A percentile compares a stretch with the other conserved stretches of the same genome.
Conservation (phyloP, 2,888 invertebrate species). For the Caradrina kadenii region DNA sequence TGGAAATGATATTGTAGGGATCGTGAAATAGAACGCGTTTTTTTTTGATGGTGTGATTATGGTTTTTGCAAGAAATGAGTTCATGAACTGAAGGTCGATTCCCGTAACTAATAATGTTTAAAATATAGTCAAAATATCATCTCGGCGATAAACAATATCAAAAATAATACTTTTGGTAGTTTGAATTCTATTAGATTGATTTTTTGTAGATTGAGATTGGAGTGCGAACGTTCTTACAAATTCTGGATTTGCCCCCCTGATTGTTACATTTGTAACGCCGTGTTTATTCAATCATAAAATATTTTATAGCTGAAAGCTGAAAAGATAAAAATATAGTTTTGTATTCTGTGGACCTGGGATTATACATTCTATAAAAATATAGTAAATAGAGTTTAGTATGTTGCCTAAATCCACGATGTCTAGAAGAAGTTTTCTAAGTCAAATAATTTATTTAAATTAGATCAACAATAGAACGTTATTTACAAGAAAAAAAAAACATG, state of each 20-base stretch:
- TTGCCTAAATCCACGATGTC: not conserved
- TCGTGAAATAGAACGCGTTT: not conserved
- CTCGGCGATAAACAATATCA: too few species aligned
- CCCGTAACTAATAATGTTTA: too few species aligned
- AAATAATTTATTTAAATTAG: too few species aligned
- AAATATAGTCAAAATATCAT: too few species aligned
- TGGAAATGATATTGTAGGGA: constrained; percentile 4
- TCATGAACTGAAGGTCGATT: too few species aligned
- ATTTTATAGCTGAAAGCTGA: constrained; percentile 10
- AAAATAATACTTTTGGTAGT: too few species aligned
- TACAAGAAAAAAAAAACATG: too few species aligned
- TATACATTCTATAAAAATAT: not conserved
- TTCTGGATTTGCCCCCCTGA: too few species aligned
- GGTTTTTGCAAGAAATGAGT: not conserved
- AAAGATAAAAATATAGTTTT: constrained; percentile 19
- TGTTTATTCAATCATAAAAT: constrained; percentile 24
- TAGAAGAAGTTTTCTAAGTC: not conserved
- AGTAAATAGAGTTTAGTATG: not conserved
- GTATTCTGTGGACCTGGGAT: not conserved
- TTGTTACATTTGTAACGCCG: not conserved
- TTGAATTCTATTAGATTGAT: too few species aligned
- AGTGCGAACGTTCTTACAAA: too few species aligned
- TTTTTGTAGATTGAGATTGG: too few species aligned
- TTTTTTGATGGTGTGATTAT: not conserved
- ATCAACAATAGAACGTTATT: too few species aligned